Conservation (phyloP, 2,113 vertebrate genomes). For the Sebastes fasciatus region DNA sequence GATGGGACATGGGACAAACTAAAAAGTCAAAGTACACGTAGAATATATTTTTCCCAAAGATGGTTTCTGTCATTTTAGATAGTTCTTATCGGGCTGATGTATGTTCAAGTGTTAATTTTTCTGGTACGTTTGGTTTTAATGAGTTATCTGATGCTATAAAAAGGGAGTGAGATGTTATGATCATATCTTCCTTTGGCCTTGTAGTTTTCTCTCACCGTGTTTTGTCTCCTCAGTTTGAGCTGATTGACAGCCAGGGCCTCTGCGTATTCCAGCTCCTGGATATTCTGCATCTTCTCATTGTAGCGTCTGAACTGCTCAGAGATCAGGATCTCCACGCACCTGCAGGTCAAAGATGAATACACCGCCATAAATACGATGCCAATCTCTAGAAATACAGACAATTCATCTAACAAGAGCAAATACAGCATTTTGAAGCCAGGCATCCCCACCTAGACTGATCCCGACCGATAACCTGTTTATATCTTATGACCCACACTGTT, state of each 20-base stretch:
- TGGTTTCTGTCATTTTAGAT: no score
- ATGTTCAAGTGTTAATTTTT: no score
- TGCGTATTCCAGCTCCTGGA: slow-evolving; percentile 91
- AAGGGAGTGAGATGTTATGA: no score
- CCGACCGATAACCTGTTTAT: neutral
- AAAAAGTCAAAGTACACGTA: no score
- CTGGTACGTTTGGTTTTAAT: no score
- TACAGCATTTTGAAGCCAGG: neutral
- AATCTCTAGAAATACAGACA: neutral
- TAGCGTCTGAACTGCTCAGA: slow-evolving; percentile 93
- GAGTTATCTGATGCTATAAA: no score
- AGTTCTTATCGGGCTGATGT: no score
- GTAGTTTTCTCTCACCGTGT: slow-evolving; percentile 81
- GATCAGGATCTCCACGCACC: slow-evolving; percentile 96
- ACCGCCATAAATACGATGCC: neutral
- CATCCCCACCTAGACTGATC: neutral
- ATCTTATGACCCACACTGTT: neutral
- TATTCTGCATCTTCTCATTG: slow-evolving; percentile 95
- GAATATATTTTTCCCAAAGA: no score
- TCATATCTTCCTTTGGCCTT: neutral
- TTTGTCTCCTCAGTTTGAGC: slow-evolving; percentile 90
- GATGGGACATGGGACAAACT: no score
- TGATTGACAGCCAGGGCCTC: slow-evolving; percentile 89
- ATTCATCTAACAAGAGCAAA: neutral
- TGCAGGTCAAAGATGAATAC: slow-evolving; percentile 57